A percentile compares a stretch with the other conserved stretches of the same genome.
Evolutionary conservation across 2,797 vertebrate genomes (phyloP).

Genomic region (Euthynnus affinis): DNA sequence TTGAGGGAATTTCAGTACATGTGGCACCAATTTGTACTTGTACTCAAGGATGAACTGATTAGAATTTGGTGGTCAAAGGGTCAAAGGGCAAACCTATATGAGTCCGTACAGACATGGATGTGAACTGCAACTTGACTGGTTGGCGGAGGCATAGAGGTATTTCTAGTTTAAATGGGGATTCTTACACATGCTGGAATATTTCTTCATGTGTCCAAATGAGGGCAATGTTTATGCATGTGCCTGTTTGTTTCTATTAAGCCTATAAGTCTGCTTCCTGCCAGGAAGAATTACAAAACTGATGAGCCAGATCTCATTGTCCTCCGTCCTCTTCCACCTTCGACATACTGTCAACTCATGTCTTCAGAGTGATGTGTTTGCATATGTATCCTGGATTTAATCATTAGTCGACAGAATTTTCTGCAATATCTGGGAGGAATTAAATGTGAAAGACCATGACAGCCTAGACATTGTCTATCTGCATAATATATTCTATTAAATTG

Average conservation of each 20-base stretch:
- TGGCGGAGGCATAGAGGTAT: too few species aligned
- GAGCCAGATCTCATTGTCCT: conserved; percentile 51
- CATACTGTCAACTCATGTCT: conserved; percentile 29
- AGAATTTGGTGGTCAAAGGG: too few species aligned
- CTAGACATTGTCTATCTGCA: neutral
- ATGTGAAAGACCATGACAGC: conserved; percentile 31
- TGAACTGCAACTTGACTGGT: too few species aligned
- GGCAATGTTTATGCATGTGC: conserved; percentile 8
- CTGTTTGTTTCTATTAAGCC: conserved; percentile 36
- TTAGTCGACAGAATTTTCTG: conserved; percentile 29
- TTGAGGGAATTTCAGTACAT: too few species aligned
- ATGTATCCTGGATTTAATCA: conserved; percentile 40
- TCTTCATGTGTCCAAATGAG: conserved; percentile 2
- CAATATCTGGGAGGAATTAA: conserved; percentile 32
- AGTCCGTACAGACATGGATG: too few species aligned
- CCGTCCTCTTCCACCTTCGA: conserved; percentile 42
- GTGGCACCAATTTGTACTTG: too few species aligned
- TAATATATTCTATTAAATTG: too few species aligned
- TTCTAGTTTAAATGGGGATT: neutral
- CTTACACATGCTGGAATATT: conserved; percentile 30
- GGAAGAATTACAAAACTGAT: conserved; percentile 57
- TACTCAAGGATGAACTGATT: too few species aligned
- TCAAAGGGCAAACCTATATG: too few species aligned
- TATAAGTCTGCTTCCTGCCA: conserved; percentile 47
- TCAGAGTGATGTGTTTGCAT: conserved; percentile 28